Percentiles rank a stretch among this genome's conserved stretches.
phyloP scores from a whole-genome alignment of 2,113 vertebrate species.

The Burhinus oedicnemus region DNA sequence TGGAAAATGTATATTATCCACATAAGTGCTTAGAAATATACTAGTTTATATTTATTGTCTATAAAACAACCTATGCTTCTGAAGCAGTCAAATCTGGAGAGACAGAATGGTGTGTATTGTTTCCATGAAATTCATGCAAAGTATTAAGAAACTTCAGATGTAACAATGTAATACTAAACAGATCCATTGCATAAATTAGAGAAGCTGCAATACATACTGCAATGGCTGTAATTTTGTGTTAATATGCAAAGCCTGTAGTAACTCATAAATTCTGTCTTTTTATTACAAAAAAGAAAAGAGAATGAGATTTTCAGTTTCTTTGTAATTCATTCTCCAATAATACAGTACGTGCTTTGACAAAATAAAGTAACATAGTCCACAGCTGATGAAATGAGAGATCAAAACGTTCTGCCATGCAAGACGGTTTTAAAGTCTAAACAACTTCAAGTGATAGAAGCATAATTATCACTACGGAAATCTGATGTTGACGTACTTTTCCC shows the following conservation, averaged over 20 bases:
- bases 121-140: constrained; percentile 70
- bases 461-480: constrained; percentile 26
- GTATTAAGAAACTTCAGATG: constrained; percentile 12
- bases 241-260: not conserved
- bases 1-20: not conserved
- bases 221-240: not conserved
- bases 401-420: not conserved
- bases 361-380: not conserved
- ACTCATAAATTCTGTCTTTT: not conserved
- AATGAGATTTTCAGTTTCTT: constrained; percentile 24
- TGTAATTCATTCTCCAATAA: constrained; percentile 30
- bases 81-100: not conserved
- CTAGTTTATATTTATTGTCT: not conserved
- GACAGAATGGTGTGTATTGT: not conserved
- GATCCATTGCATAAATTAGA: not conserved
- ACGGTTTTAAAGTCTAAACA: not conserved
- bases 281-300: not conserved
- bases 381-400: not conserved
- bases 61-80: not conserved
- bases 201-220: not conserved
- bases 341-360: not conserved
- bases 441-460: constrained; percentile 3
- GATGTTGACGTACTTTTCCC: not conserved
- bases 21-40: not conserved
- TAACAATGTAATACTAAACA: not conserved